Evolutionary conservation across 2,113 vertebrate species (phyloP), one percentile per base, ranked within the genome.

Genomic region (Gnathonemus longibarbis): DNA sequence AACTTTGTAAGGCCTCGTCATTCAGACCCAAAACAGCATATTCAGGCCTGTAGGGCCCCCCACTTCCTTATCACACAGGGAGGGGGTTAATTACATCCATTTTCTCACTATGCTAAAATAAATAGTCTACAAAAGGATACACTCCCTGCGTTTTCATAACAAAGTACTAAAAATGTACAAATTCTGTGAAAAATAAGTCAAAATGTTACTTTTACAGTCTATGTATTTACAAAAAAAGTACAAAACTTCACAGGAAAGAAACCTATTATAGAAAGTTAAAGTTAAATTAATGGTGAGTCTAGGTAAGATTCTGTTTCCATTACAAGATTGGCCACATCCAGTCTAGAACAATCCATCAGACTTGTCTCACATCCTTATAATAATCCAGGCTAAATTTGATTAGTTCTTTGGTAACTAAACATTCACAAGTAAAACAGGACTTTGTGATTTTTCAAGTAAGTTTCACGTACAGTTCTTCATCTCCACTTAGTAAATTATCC

Each of bases 61-160:
- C 19, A 19, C 62, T 31, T 42, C 27, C 66, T 42, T 66, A 21
- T 77, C 66, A 5, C 58, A 88, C 89, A 21, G 85, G 66, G 2
- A 52, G 90, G 39, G 35, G 21, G 24, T 45, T 66, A 87, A 66
- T 74, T 88, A 90, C 92, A 90, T 91, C 93, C 94, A 94, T 95
- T 24, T 92, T 92, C 91, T 95, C 93, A 94, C 95, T 92, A 93
- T 90, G 93, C 91, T 96, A 96, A 97, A 98, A 98, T 97, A 98
- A 98, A 98, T 97, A 97, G 95, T 95, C 96, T 96, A 97, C 92
- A 95, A 94, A 95, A 95, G 92, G 93, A 94, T 96, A 94, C 93
- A 93, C 83, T 84, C 91, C 91, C 93, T n/a, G 92, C 92, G 90
- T 89, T 92, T 91, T 91, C 92, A 90, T 83, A 92, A 94, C 92